Conservation (phyloP, 2,113 vertebrate genomes). For the Dermatemys mawii region DNA sequence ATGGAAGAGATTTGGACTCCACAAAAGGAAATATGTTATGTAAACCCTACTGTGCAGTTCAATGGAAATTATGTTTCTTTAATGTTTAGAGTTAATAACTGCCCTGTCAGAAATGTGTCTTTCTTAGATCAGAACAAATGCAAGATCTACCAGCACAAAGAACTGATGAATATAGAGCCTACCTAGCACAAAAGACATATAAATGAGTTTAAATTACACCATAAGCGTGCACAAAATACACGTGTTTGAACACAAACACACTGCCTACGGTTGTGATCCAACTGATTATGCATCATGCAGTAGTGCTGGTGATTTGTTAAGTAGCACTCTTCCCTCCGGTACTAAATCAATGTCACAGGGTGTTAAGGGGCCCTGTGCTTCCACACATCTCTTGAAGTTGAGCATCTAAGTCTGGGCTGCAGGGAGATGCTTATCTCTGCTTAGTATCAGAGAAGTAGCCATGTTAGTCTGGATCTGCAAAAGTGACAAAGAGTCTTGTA, state of each 20-base stretch:
- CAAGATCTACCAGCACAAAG: background rate
- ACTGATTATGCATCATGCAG: background rate
- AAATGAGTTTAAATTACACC: background rate
- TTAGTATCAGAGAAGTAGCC: too few relatives aligned
- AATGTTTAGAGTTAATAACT: background rate
- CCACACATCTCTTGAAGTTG: background rate
- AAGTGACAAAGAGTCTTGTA: too few relatives aligned
- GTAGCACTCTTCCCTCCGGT: background rate
- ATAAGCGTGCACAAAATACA: background rate
- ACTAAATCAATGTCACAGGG: background rate
- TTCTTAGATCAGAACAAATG: background rate
- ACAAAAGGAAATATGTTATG: background rate
- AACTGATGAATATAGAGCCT: accelerated
- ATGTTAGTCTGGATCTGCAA: too few relatives aligned
- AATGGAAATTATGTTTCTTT: background rate
- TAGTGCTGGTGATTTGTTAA: background rate
- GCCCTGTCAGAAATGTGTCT: background rate
- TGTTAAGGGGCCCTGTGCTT: background rate
- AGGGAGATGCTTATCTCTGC: background rate
- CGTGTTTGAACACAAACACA: background rate
- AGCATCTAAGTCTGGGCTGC: background rate
- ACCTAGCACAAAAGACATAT: background rate
- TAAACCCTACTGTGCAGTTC: background rate
- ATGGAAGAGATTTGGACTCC: background rate
- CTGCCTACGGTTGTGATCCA: background rate